phyloP scores from a whole-genome alignment of 2,797 vertebrate species.

The Rhinophrynus dorsalis region DNA sequence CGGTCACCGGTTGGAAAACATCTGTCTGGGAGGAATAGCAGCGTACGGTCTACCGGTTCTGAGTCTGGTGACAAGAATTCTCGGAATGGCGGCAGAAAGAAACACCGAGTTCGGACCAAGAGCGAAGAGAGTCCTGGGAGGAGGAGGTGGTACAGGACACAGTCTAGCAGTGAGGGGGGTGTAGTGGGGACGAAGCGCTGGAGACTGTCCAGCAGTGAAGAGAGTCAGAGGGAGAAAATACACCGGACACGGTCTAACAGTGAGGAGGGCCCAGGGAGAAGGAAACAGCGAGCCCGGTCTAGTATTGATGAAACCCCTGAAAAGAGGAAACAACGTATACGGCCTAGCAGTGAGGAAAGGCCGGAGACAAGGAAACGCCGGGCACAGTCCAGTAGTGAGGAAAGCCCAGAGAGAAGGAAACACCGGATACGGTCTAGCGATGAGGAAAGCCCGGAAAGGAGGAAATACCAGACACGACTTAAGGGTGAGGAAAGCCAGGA shows the following conservation, averaged over 20 bases:
- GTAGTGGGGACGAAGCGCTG: background rate
- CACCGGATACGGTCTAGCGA: background rate
- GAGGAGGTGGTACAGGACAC: background rate
- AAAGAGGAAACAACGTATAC: background rate
- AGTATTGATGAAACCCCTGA: too few species aligned
- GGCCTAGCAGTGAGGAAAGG: background rate
- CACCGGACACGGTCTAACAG: background rate
- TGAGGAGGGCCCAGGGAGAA: background rate
- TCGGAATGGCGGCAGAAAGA: too few species aligned
- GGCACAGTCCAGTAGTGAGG: background rate
- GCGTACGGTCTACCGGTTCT: background rate
- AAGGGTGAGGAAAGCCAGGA: too few species aligned
- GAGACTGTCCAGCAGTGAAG: background rate
- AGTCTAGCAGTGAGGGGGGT: background rate
- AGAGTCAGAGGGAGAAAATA: background rate
- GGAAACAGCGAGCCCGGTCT: background rate
- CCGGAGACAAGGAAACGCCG: background rate
- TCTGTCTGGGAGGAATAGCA: background rate
- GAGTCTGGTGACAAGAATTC: too few species aligned
- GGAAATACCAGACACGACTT: background rate
- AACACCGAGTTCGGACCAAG: too few species aligned
- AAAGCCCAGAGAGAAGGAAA: background rate
- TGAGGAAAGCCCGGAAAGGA: background rate
- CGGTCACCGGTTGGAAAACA: background rate
- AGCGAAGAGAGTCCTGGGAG: background rate